Conservation (phyloP, 1,140 invertebrate genomes). For the Adoxophyes honmai region DNA sequence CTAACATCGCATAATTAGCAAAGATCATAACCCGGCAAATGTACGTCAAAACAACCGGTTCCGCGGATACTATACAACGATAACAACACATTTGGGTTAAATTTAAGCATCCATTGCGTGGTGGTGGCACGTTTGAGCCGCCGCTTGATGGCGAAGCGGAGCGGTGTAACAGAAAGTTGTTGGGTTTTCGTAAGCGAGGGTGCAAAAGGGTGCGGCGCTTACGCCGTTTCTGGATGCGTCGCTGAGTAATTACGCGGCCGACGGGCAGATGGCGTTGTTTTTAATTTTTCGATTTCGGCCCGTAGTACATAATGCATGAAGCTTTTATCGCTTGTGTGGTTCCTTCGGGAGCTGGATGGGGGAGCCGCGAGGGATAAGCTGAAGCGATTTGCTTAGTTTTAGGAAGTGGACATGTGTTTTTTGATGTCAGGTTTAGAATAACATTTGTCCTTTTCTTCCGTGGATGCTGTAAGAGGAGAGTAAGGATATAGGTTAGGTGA, state of each 20-base stretch:
- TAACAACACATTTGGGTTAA: background rate
- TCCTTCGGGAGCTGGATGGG: conserved; percentile 7
- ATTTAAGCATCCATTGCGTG: background rate
- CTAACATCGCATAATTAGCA: background rate
- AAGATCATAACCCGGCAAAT: background rate
- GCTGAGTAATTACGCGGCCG: background rate
- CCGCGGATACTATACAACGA: background rate
- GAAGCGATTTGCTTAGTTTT: background rate
- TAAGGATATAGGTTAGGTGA: too few species aligned
- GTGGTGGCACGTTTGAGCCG: background rate
- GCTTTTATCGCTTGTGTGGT: conserved; percentile 3
- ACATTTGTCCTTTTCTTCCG: too few species aligned
- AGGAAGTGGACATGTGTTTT: too few species aligned
- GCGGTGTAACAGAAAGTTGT: too few species aligned
- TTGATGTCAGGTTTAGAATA: too few species aligned
- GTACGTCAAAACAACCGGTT: background rate
- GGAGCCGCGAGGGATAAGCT: background rate
- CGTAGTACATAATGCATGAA: conserved; percentile 7
- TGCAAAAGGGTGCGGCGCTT: too few species aligned
- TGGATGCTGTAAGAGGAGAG: too few species aligned
- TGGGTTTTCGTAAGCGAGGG: too few species aligned
- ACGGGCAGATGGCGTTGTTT: conserved; percentile 9
- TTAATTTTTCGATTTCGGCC: conserved; percentile 14
- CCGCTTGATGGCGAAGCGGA: too few species aligned
- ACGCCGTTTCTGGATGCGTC: too few species aligned